phyloP scores from a whole-genome alignment of 2,797 vertebrate species.

The Pseudochirops corinnae region DNA sequence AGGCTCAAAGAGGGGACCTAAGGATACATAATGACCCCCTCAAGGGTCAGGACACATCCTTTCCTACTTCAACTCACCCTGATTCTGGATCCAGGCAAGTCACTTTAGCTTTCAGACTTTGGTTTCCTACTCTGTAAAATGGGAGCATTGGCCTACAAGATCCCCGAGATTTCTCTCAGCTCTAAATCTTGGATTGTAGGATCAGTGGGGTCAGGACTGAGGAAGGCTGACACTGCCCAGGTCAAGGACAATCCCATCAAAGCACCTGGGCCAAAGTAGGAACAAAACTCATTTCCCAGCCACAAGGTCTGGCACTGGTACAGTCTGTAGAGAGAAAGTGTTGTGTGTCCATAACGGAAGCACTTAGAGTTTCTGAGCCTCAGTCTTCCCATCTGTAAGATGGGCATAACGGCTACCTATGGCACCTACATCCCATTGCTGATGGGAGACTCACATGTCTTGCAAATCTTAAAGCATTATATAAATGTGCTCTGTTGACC shows the following conservation, averaged over 20 bases:
- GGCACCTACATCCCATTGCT: background rate
- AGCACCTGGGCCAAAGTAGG: background rate
- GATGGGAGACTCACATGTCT: background rate
- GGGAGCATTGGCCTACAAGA: background rate
- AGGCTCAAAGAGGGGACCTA: background rate
- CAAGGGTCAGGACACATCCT: background rate
- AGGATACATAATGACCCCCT: background rate
- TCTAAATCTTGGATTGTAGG: background rate
- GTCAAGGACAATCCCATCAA: background rate
- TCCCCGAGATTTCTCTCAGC: background rate
- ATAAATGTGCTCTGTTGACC: background rate
- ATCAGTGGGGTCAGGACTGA: background rate
- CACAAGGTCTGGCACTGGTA: background rate
- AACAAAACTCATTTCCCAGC: background rate
- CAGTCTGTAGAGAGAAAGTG: background rate
- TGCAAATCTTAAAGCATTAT: background rate
- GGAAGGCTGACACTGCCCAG: background rate
- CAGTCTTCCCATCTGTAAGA: background rate
- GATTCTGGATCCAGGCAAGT: background rate
- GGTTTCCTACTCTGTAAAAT: background rate
- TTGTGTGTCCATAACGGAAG: background rate
- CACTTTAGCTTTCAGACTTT: background rate
- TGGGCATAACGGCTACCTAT: background rate
- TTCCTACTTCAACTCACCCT: background rate
- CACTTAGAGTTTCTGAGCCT: background rate